Base-by-base conservation (phyloP, 2,797 vertebrate genomes). In the Tinamus major region DNA sequence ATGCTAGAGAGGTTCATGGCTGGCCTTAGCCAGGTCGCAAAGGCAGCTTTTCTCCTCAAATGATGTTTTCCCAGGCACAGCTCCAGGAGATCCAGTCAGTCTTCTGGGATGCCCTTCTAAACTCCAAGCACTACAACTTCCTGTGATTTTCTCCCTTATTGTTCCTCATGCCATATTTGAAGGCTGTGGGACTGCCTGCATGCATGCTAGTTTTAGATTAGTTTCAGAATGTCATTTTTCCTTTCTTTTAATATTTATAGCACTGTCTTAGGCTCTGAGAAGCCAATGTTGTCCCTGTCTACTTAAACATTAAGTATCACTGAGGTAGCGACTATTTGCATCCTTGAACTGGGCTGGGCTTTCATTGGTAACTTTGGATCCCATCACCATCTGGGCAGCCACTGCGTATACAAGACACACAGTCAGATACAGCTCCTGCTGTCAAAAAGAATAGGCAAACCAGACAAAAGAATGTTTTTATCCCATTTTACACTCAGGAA, bases 151-250 rank as follows among this genome's bases (percentile, higher is more conserved):
- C 59, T 9, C 0, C 68, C 26, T 37, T 77, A 18, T 53, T 49
- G 15, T 74, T 19, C 4, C 20, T 55, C 1, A 0, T 24, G 10
- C 29, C 2, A 0, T 42, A 15, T 77, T 75, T 18, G 5, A 5
- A 58, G 68, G 13, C 51, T 61, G 7, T 15, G 41, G 35, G 21
- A 39, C 13, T 85, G 35, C 42, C 44, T 42, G 15, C 7, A 29
- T 12, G 13, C 16, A 39, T 62, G 23, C 5, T 42, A 41, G 33
- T 11, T 49, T 70, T 86, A 17, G 55, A 33, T 64, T 69, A 65
- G 14, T 44, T 81, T 62, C 31, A 63, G 17, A 63, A 78, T 7
- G 15, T 15, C 41, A 4, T 58, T 93, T 46, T 35, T 7, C 2
- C 51, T 72, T 75, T 63, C 42, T 62, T 51, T 61, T 44, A 42